Percentiles rank a stretch among this genome's conserved stretches.
phyloP scores from a whole-genome alignment of 2,797 vertebrate species.

The Buphagus erythrorhynchus region DNA sequence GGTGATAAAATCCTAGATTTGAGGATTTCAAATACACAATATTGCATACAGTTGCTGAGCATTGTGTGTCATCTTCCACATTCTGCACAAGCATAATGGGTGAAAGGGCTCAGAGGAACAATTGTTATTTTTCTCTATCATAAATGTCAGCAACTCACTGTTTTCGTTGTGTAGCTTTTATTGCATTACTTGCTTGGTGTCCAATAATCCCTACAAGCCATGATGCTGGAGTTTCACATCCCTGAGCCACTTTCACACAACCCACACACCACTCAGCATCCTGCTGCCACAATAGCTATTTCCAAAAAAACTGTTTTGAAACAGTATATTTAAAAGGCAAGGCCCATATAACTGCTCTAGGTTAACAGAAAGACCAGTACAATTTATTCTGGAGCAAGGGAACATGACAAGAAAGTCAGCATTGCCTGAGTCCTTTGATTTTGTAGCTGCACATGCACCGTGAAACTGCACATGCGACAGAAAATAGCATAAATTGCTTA shows the following conservation, averaged over 20 bases:
- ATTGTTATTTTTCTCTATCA: not conserved
- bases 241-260: slow-evolving; percentile 32
- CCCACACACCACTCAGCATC: slow-evolving; percentile 30
- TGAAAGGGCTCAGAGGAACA: not conserved
- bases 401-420: not conserved
- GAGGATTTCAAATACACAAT: not conserved
- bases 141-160: not conserved
- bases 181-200: not conserved
- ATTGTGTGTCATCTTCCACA: not conserved
- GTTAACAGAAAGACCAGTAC: not conserved
- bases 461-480: not conserved
- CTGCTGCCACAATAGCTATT: slow-evolving; percentile 23
- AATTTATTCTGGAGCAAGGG: not conserved
- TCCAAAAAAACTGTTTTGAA: slow-evolving; percentile 30
- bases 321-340: not conserved
- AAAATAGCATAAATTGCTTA: not conserved
- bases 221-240: not conserved
- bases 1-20: not conserved
- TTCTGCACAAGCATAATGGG: not conserved
- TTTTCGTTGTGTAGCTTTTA: not conserved
- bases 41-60: not conserved
- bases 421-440: not conserved
- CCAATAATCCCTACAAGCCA: not conserved
- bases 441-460: not conserved
- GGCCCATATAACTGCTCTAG: not conserved